Evolutionary conservation across 92 coral and sea anemone species (phyloP).

Genomic region (Parazoanthus swiftii): DNA sequence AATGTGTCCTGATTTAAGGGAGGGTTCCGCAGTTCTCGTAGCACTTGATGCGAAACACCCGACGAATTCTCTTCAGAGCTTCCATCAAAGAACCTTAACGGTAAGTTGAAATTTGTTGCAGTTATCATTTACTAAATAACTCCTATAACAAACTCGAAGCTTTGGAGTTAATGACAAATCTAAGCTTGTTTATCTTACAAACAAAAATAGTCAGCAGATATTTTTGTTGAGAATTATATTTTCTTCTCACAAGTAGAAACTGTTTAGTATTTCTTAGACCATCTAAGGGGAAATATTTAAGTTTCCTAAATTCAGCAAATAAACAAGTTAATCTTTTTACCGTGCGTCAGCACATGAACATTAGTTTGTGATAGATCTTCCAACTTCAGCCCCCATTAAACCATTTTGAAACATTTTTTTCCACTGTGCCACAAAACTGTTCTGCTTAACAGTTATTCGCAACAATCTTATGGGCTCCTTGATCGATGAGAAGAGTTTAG

Average conservation of each 20-base stretch:
- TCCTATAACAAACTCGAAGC: background rate
- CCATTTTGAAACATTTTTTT: slow-evolving; percentile 21
- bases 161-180: slow-evolving; percentile 27
- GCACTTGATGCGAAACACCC: slow-evolving; percentile 38
- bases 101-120: slow-evolving; percentile 19
- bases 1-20: slow-evolving; percentile 42
- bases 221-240: slow-evolving; percentile 43
- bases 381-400: background rate
- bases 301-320: slow-evolving; percentile 20
- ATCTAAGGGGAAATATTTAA: slow-evolving; percentile 38
- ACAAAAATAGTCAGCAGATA: slow-evolving; percentile 41
- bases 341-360: slow-evolving; percentile 23
- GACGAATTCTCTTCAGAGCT: slow-evolving; percentile 28
- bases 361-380: slow-evolving; percentile 3
- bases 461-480: background rate
- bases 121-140: background rate
- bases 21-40: slow-evolving; percentile 21
- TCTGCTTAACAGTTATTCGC: background rate
- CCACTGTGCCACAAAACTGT: background rate
- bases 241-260: slow-evolving; percentile 37
- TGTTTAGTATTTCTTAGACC: slow-evolving; percentile 35
- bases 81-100: background rate
- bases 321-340: slow-evolving; percentile 40
- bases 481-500: background rate
- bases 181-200: slow-evolving; percentile 45